phyloP scores from a whole-genome alignment of 2,113 vertebrate genomes.

The Cranoglanis bouderius region DNA sequence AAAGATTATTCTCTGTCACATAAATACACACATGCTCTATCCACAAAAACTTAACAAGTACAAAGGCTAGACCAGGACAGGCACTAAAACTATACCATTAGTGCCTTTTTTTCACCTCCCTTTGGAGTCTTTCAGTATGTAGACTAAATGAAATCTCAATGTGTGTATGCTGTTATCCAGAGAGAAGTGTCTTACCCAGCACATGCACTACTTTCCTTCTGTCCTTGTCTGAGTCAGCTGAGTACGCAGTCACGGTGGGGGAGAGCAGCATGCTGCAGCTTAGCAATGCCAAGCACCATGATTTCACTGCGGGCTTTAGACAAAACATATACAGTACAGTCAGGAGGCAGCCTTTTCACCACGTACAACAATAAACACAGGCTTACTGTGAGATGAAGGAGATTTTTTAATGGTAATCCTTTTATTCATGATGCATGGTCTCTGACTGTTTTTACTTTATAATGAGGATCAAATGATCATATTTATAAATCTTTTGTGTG shows the following conservation, averaged over 20 bases:
- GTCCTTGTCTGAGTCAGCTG: conserved; percentile 66
- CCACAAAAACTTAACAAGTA: background rate
- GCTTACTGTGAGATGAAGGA: background rate
- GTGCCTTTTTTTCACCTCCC: background rate
- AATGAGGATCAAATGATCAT: background rate
- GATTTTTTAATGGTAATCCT: background rate
- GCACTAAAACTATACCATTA: background rate
- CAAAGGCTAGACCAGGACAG: background rate
- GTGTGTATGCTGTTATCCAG: background rate
- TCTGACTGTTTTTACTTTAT: background rate
- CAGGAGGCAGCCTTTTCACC: background rate
- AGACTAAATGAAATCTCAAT: background rate
- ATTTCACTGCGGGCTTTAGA: conserved; percentile 54
- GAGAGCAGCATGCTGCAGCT: conserved; percentile 60
- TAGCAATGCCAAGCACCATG: conserved; percentile 44
- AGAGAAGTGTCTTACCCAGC: conserved; percentile 75
- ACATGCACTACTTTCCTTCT: conserved; percentile 89
- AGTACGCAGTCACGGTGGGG: conserved; percentile 47
- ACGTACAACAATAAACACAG: background rate
- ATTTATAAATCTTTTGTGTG: background rate
- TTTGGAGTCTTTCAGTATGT: background rate
- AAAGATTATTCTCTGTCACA: background rate
- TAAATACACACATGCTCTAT: background rate
- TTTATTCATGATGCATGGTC: background rate
- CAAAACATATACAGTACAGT: conserved; percentile 25